Percentiles rank a stretch among this genome's conserved stretches.
These are phyloP conservation scores for Cyprinodon variegatus DNA, from an alignment of 2,113 vertebrate genomes.

Conservation along the genomic window DNA sequence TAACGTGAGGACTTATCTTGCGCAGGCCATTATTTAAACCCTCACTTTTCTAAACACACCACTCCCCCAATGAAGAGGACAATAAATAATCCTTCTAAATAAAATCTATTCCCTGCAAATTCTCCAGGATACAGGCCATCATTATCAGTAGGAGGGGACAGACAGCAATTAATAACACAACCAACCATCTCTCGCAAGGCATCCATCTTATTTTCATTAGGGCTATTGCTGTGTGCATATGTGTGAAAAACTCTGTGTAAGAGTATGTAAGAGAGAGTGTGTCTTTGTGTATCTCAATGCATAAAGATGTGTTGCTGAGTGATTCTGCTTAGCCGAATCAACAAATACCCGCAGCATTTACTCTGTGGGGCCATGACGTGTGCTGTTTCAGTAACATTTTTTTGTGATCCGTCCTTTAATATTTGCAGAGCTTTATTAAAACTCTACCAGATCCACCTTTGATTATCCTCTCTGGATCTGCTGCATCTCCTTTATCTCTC, in stretches of 20 bases:
- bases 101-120: conserved; percentile 91
- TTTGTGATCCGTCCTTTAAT: conserved; percentile 74
- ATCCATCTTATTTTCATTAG: conserved; percentile 84
- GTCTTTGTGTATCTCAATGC: conserved; percentile 26
- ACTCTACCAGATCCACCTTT: conserved; percentile 66
- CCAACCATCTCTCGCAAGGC: conserved; percentile 78
- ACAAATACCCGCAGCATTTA: conserved; percentile 47
- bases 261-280: conserved; percentile 28
- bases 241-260: conserved; percentile 44
- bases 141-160: conserved; percentile 88
- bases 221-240: conserved; percentile 69
- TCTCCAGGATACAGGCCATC: conserved; percentile 87
- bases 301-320: conserved; percentile 59
- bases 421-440: conserved; percentile 70
- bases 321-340: conserved; percentile 36
- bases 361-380: conserved; percentile 41
- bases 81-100: conserved; percentile 90
- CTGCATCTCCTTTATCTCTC: conserved; percentile 62
- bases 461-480: conserved; percentile 63
- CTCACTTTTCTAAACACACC: conserved; percentile 85
- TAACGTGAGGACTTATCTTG: conserved; percentile 91
- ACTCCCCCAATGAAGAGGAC: conserved; percentile 84
- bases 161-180: conserved; percentile 87
- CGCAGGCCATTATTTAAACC: conserved; percentile 87
- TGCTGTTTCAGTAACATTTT: conserved; percentile 42